Evolutionary conservation across 2,888 invertebrate species (phyloP).

Genomic region (Chydorus sphaericus): DNA sequence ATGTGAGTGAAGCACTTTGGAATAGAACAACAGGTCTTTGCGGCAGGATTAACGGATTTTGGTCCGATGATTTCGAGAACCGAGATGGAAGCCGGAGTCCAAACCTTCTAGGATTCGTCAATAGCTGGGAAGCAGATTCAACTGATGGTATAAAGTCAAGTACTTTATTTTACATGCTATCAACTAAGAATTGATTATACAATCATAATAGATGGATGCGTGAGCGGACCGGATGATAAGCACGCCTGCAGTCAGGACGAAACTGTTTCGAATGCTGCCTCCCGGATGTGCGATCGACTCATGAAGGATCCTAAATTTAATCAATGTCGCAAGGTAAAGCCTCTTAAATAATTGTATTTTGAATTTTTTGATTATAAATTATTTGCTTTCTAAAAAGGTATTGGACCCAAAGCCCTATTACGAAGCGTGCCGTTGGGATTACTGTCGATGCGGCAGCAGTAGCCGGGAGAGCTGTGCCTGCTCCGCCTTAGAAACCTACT

Average conservation of each 20-base stretch:
- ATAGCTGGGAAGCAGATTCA: slow-evolving; percentile 26
- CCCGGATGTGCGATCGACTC: slow-evolving; percentile 44
- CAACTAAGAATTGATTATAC: slow-evolving; percentile 2
- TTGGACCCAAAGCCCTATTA: slow-evolving; percentile 50
- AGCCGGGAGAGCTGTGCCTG: slow-evolving; percentile 55
- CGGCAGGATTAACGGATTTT: slow-evolving; percentile 56
- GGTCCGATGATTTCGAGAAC: slow-evolving; percentile 49
- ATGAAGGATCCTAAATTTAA: slow-evolving; percentile 47
- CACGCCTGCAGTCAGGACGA: slow-evolving; percentile 35
- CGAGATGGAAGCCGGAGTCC: slow-evolving; percentile 39
- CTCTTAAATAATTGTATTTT: too few species aligned
- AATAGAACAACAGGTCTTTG: slow-evolving; percentile 69
- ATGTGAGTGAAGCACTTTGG: slow-evolving; percentile 52
- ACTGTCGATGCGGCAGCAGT: slow-evolving; percentile 44
- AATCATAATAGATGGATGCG: slow-evolving; percentile 45
- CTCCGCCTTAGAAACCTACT: slow-evolving; percentile 56
- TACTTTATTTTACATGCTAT: neutral
- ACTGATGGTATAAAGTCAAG: slow-evolving; percentile 17
- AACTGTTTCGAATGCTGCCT: slow-evolving; percentile 32
- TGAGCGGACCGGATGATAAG: slow-evolving; percentile 36
- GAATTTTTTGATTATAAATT: too few species aligned
- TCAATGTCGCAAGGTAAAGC: slow-evolving; percentile 41
- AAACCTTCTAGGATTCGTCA: slow-evolving; percentile 29
- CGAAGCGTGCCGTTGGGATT: slow-evolving; percentile 64
- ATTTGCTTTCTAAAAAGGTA: too few species aligned